Evolutionary conservation across 2,797 vertebrate species (phyloP).

Genomic region (Meriones psammophilus): DNA sequence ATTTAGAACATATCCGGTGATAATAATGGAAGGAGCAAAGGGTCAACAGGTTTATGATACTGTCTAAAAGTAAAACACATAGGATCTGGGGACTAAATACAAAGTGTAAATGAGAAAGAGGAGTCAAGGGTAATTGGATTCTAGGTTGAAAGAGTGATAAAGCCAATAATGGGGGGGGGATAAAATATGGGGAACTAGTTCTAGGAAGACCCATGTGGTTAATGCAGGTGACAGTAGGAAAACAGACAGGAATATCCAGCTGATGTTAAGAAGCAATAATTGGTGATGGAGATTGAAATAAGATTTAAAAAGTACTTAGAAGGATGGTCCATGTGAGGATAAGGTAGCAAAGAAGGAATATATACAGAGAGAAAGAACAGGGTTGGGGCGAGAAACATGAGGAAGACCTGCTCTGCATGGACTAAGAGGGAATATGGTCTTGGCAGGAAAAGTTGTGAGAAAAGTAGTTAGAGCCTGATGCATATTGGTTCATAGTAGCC

Average conservation of each 20-base stretch:
- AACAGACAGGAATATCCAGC: background rate
- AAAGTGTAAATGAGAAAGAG: conserved; percentile 13
- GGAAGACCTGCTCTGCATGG: background rate
- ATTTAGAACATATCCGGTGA: conserved; percentile 2
- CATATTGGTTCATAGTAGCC: background rate
- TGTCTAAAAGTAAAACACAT: conserved; percentile 24
- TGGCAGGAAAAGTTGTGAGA: conserved; percentile 16
- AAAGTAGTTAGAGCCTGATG: conserved; percentile 16
- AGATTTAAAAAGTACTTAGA: conserved; percentile 9
- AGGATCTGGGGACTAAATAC: background rate
- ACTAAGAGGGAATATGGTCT: background rate
- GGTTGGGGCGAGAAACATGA: background rate
- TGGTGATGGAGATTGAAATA: background rate
- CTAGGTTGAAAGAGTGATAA: background rate
- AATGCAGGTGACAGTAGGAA: background rate
- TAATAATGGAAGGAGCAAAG: background rate
- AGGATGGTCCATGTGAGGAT: background rate
- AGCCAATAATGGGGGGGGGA: conserved; percentile 4
- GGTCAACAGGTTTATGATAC: conserved; percentile 5
- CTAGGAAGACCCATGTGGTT: background rate
- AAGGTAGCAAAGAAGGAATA: background rate
- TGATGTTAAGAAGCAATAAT: conserved; percentile 16
- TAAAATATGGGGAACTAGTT: background rate
- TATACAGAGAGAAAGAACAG: background rate
- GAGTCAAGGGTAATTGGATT: conserved; percentile 7